A percentile compares a stretch with the other conserved stretches of the same genome.
Evolutionary conservation across 2,888 invertebrate species (phyloP).

Genomic region (Drosophila aldrichi): DNA sequence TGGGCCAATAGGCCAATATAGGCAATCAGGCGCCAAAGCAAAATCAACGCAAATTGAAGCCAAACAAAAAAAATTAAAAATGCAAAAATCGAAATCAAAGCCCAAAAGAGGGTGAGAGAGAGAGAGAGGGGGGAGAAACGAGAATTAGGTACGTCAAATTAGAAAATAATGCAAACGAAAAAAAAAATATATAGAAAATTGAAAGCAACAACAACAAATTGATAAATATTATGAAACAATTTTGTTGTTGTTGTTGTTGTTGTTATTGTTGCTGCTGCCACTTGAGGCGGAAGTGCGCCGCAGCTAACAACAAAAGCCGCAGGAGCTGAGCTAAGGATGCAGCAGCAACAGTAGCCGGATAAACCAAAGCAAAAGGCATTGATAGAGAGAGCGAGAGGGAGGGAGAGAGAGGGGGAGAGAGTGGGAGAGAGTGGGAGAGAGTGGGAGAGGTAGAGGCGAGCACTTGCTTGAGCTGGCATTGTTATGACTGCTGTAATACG

Average conservation of each 20-base stretch:
- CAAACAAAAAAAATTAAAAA: constrained; percentile 63
- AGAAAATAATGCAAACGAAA: constrained; percentile 52
- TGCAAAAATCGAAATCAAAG: constrained; percentile 45
- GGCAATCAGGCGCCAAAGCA: constrained; percentile 60
- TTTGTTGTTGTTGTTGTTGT: constrained; percentile 32
- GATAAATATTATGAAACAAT: constrained; percentile 42
- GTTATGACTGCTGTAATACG: constrained; percentile 78
- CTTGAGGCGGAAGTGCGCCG: constrained; percentile 70
- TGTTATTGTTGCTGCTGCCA: constrained; percentile 46
- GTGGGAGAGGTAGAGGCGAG: neutral
- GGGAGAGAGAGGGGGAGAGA: neutral
- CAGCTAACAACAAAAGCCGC: constrained; percentile 63
- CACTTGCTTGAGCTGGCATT: constrained; percentile 55
- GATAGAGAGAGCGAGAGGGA: neutral
- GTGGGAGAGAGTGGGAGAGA: neutral
- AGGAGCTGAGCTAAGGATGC: constrained; percentile 51
- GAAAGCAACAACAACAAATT: constrained; percentile 24
- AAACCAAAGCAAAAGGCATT: constrained; percentile 20
- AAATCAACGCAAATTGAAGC: constrained; percentile 67
- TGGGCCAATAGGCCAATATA: constrained; percentile 8
- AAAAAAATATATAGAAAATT: constrained; percentile 15
- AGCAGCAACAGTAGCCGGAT: constrained; percentile 50
- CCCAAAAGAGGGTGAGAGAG: neutral
- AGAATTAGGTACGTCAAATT: constrained; percentile 61
- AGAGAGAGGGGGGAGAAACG: neutral